Evolutionary conservation across 1,140 invertebrate genomes (phyloP).

Genomic region (Eueides isabella): DNA sequence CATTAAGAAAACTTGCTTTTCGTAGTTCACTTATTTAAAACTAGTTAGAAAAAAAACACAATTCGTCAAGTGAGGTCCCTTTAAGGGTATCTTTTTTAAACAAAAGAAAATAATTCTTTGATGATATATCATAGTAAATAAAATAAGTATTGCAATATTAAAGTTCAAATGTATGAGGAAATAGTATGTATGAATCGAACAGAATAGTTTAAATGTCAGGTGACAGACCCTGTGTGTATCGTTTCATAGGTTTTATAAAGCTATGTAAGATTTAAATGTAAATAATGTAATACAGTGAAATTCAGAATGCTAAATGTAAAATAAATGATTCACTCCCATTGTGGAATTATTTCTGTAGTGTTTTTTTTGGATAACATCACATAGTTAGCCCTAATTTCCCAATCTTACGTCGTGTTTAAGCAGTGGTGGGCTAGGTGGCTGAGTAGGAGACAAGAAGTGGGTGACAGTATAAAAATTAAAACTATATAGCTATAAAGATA

Average conservation of each 20-base stretch:
- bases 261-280: slow-evolving; percentile 2
- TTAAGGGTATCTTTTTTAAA: too few species aligned
- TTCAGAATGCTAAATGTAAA: background rate
- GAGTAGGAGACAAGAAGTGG: too few species aligned
- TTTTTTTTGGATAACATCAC: too few species aligned
- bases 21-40: background rate
- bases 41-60: background rate
- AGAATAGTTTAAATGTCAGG: background rate
- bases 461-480: too few species aligned
- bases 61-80: background rate
- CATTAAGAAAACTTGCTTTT: background rate
- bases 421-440: too few species aligned
- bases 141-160: background rate
- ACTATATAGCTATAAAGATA: too few species aligned
- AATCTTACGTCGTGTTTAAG: too few species aligned
- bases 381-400: too few species aligned
- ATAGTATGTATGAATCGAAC: background rate
- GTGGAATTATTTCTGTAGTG: background rate
- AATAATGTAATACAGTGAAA: background rate
- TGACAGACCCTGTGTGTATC: background rate
- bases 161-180: background rate
- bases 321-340: background rate
- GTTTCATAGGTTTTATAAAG: slow-evolving; percentile 12
- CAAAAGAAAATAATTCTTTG: background rate
- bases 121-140: slow-evolving; percentile 3